A percentile compares a stretch with the other conserved stretches of the same genome.
phyloP scores from a whole-genome alignment of 2,797 vertebrate species.

The Sebastes goodei region DNA sequence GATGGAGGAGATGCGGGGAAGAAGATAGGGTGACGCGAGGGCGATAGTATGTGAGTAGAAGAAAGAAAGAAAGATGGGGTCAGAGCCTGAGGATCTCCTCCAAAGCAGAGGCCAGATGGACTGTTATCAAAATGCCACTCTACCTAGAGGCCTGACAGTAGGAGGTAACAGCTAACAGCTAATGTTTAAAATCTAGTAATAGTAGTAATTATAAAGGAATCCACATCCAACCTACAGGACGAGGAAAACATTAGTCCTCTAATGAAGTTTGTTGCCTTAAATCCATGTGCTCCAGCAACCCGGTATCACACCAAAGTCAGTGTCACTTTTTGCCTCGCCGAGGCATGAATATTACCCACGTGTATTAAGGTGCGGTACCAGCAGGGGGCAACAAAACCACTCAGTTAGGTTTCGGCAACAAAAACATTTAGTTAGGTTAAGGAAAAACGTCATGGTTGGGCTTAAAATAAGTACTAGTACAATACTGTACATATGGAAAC shows the following conservation, averaged over 20 bases:
- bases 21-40: no score
- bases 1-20: background rate
- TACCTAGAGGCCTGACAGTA: background rate
- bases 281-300: background rate
- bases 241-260: background rate
- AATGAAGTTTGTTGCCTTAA: background rate
- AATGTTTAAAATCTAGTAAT: background rate
- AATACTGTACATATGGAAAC: no score
- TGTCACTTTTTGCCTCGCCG: no score
- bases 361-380: no score
- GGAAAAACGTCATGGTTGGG: no score
- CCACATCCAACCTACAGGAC: background rate
- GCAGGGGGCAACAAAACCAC: no score
- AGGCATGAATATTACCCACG: no score
- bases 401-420: no score
- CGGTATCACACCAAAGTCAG: no score
- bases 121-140: conserved; percentile 12
- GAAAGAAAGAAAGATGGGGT: conserved; percentile 11
- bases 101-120: background rate
- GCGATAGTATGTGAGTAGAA: conserved; percentile 7
- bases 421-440: no score
- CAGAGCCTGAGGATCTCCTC: background rate
- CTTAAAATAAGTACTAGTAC: no score
- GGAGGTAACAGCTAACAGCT: background rate
- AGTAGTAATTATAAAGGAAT: background rate